These are phyloP conservation scores for Dipodomys stephensi DNA, from an alignment of 2,113 vertebrate genomes.

Conservation along the genomic window DNA sequence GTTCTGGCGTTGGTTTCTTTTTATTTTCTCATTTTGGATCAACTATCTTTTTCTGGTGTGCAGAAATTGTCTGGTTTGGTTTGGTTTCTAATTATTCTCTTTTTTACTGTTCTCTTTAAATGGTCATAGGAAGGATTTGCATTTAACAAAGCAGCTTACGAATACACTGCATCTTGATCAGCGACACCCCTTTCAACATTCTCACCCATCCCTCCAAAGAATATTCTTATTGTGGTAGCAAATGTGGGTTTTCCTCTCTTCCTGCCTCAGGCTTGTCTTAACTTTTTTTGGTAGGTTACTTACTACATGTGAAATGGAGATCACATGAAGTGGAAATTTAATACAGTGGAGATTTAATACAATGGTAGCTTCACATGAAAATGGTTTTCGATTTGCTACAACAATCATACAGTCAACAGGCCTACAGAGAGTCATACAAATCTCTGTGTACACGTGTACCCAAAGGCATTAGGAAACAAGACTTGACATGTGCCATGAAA, in stretches of 20 bases:
- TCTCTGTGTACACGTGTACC: too few relatives aligned
- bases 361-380: constrained; percentile 9
- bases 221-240: not conserved
- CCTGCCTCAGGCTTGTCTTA: not conserved
- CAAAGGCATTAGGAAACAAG: not conserved
- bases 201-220: not conserved
- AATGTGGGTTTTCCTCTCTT: not conserved
- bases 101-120: too few relatives aligned
- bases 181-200: too few relatives aligned
- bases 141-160: too few relatives aligned
- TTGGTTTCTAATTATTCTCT: constrained; percentile 37
- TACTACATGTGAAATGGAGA: not conserved
- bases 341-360: constrained; percentile 1
- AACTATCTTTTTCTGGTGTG: not conserved
- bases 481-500: not conserved
- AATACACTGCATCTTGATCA: too few relatives aligned
- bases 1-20: not conserved
- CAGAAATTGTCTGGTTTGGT: constrained; percentile 22
- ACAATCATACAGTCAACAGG: not conserved
- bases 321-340: not conserved
- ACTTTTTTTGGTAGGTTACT: not conserved
- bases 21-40: not conserved
- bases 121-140: too few relatives aligned
- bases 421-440: not conserved
- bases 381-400: not conserved